Percentiles rank a stretch among this genome's conserved stretches.
Evolutionary conservation across 2,888 invertebrate species (phyloP).

Genomic region (Trimorus sp.): DNA sequence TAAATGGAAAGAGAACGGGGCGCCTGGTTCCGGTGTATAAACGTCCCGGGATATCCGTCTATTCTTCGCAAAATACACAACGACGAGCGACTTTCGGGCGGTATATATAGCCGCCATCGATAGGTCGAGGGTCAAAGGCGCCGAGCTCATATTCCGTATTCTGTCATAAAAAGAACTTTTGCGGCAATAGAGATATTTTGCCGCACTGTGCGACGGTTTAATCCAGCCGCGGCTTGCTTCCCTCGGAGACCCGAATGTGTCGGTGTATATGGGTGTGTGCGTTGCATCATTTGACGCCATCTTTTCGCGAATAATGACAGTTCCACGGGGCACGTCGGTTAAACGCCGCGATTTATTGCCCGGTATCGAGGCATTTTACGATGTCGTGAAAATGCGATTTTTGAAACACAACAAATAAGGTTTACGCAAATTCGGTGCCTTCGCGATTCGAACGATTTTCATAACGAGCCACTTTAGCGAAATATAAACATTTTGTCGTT

Average conservation of each 20-base stretch:
- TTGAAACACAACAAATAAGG: neutral
- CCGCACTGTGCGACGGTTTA: conserved; percentile 11
- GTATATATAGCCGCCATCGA: conserved; percentile 34
- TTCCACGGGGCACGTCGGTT: conserved; percentile 5
- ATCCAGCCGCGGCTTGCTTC: conserved; percentile 12
- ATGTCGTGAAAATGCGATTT: neutral
- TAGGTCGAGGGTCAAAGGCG: conserved; percentile 38
- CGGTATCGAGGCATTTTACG: conserved; percentile 20
- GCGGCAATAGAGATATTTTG: conserved; percentile 35
- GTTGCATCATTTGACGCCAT: neutral
- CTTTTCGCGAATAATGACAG: conserved; percentile 23
- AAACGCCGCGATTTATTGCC: conserved; percentile 17
- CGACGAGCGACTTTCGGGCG: conserved; percentile 18
- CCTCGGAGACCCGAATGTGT: neutral
- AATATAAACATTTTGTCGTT: no score
- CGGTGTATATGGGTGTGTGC: neutral
- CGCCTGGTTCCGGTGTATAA: conserved; percentile 5
- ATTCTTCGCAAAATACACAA: conserved; percentile 36
- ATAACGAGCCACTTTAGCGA: neutral
- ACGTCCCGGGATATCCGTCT: conserved; percentile 21
- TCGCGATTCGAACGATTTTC: neutral
- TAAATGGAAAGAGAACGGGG: conserved; percentile 24
- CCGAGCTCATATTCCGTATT: conserved; percentile 37
- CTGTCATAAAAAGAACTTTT: conserved; percentile 35
- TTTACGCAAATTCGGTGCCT: neutral